Base-by-base conservation (phyloP, 2,113 vertebrate species). In the Peromyscus maniculatus region DNA sequence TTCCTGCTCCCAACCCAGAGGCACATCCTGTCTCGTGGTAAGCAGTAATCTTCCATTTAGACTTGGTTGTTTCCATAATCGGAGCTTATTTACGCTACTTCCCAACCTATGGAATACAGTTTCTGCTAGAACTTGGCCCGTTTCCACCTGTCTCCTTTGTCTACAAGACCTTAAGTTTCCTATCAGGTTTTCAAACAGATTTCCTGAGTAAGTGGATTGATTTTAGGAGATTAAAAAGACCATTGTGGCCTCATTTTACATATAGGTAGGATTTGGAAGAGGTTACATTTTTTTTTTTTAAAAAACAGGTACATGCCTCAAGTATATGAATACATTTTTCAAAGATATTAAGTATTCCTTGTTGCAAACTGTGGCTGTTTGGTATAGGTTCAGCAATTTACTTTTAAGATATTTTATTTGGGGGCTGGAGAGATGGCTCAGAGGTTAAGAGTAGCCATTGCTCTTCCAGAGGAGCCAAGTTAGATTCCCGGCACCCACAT, bases 211-310 rank as follows among this genome's bases (percentile, higher is more conserved):
- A 94, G 62, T 79, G 16, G 64, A 83, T 87, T 16, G 67, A 87
- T 93, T 33, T 89, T 91, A 93, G 10, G 62, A 97, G 17, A 8
- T 91, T 69, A 71, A 57, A 75, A 77, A 39, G 33, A 36, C 7
- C 72, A 92, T 1, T n/a, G 15, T 3, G 75, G 43, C 84, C 49
- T 90, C 83, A 36, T 33, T 95, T 95, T 49, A 62, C 55, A 94
- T 96, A 82, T 82, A 91, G 72, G 49, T 89, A 90, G 39, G 3
- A 49, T 64, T 87, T 72, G 69, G 46, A 92, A 93, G 4, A 57
- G 49, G 28, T 43, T 39, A 1, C 5, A 31, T 89, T 94, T 95
- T 87, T 87, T 87, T 49, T 43, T 43, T n/a, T n/a, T n/a, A n/a
- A n/a, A n/a, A n/a, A 82, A 59, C 22, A 69, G 33, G 39, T 66